These are phyloP conservation scores for Anastatus disparis DNA, from an alignment of 1,140 invertebrate genomes.

Conservation along the genomic window DNA sequence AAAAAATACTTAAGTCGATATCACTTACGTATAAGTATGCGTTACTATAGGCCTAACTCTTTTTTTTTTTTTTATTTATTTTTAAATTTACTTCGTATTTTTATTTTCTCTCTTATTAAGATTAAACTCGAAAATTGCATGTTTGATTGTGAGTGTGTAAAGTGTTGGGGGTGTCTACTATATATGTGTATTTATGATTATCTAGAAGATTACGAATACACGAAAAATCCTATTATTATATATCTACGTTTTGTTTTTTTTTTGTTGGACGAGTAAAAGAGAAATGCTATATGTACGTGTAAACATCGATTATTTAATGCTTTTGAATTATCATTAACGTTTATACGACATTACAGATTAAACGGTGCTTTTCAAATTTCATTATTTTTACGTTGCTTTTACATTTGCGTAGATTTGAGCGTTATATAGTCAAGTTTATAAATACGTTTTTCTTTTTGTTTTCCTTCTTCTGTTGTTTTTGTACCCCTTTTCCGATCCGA, in stretches of 20 bases:
- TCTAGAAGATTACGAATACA: too few relatives aligned
- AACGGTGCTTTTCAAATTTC: conserved; percentile 1
- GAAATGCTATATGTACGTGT: not conserved
- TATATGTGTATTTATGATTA: too few relatives aligned
- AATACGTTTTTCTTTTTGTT: not conserved
- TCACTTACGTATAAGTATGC: conserved; percentile 32
- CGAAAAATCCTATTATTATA: too few relatives aligned
- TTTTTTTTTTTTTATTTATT: conserved; percentile 17
- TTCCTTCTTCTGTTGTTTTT: not conserved
- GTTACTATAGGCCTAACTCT: conserved; percentile 26
- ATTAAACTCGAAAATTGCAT: conserved; percentile 23
- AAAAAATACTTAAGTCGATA: conserved; percentile 29
- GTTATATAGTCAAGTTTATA: conserved; percentile 10
- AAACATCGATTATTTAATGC: conserved; percentile 4
- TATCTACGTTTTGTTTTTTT: too few relatives aligned
- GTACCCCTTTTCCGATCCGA: conserved; percentile 51
- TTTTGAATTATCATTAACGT: conserved; percentile 16
- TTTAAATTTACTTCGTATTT: conserved; percentile 22
- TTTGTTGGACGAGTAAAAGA: too few relatives aligned
- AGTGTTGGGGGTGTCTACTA: not conserved
- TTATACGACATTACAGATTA: conserved; percentile 13
- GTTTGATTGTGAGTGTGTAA: too few relatives aligned
- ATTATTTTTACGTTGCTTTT: not conserved
- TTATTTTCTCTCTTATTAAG: not conserved
- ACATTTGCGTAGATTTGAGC: not conserved